Evolutionary conservation across 2,888 invertebrate species (phyloP).

Genomic region (Drosophila setosimentum): DNA sequence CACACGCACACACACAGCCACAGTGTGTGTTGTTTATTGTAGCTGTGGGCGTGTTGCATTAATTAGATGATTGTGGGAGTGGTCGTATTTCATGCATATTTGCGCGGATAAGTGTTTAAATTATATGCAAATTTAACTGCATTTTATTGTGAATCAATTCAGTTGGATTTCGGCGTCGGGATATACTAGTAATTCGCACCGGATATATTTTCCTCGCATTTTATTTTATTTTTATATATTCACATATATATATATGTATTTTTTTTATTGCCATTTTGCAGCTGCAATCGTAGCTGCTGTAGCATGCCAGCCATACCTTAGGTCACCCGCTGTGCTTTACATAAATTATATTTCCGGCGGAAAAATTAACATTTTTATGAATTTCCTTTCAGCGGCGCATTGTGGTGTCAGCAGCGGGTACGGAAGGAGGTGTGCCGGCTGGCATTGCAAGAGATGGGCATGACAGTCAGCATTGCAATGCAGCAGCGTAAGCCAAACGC

Average conservation of each 20-base stretch:
- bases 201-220: conserved; percentile 72
- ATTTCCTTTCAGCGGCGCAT: conserved; percentile 80
- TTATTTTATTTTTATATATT: conserved; percentile 16
- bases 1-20: conserved; percentile 27
- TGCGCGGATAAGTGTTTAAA: conserved; percentile 40
- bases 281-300: conserved; percentile 53
- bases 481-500: conserved; percentile 51
- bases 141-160: conserved; percentile 50
- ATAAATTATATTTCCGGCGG: conserved; percentile 81
- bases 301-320: conserved; percentile 47
- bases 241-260: not conserved
- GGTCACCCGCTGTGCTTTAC: conserved; percentile 80
- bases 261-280: not conserved
- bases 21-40: conserved; percentile 10
- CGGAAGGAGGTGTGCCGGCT: not conserved
- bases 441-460: conserved; percentile 15
- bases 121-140: conserved; percentile 62
- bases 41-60: conserved; percentile 48
- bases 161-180: conserved; percentile 29
- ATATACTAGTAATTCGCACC: conserved; percentile 75
- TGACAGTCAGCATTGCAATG: conserved; percentile 54
- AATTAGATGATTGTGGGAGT: conserved; percentile 60
- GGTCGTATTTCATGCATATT: conserved; percentile 59
- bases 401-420: conserved; percentile 66
- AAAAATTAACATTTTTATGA: conserved; percentile 81